Evolutionary conservation across 2,888 invertebrate species (phyloP), one percentile per base, ranked within the genome.

Genomic region (Macaria liturata): DNA sequence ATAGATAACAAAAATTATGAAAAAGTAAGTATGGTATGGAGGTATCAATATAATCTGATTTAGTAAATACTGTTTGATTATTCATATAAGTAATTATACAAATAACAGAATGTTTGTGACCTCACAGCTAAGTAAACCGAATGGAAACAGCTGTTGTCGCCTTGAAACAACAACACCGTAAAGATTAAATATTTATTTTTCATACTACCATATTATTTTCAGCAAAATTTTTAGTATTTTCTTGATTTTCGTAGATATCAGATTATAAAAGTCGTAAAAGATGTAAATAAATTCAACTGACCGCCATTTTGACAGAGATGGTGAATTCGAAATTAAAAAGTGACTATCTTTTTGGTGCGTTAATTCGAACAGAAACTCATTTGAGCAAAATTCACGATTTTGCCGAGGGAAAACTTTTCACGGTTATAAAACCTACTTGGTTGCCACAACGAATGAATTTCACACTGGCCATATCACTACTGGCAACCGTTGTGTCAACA

Each of bases 401-500:
- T 20, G 20, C 20, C 20, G 20, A 20, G 20, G 32, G 39, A 3
- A 7, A 39, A 48, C 43, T 48, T 43, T 49, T 57, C 57, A 45
- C 48, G 52, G 45, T n/a, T 9, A 53, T 57, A 37, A 62, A 58
- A 64, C 50, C 57, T 59, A 45, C 32, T 54, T 47, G 42, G 49
- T 51, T 47, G 49, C 49, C 31, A 45, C 50, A 59, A 54, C 59
- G 60, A 66, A 65, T 64, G 57, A 54, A 65, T 62, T 63, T 57
- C 49, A 31, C 9, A 64, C 68, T 65, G 68, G 69, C 68, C 66
- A 81, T 71, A 86, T 88, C 75, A 80, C 81, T 76, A 85, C 82
- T 88, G 86, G 88, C 83, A 86, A 91, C 91, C 77, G 82, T 76
- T 73, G 77, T 84, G 91, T 86, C 91, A 91, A 91, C 89, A 89